Conservation (phyloP, 2,797 vertebrate genomes). For the Typhlichthys subterraneus region DNA sequence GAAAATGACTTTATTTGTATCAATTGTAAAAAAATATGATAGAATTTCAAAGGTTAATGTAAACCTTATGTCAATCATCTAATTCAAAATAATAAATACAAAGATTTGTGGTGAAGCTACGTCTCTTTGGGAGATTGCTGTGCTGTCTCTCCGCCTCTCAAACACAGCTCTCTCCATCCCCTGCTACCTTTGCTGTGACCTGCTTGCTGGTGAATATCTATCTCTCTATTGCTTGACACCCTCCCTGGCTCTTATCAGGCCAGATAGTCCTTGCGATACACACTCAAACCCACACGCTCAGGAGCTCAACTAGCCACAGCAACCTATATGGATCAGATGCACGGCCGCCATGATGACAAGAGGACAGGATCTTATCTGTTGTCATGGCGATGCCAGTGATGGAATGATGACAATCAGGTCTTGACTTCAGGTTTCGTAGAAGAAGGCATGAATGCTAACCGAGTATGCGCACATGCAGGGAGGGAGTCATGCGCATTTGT, state of each 20-base stretch:
- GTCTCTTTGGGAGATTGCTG: constrained; percentile 8
- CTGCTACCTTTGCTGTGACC: constrained; percentile 32
- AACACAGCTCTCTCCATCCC: constrained; percentile 20
- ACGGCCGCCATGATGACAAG: constrained; percentile 60
- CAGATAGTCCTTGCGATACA: constrained; percentile 66
- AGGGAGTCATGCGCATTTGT: constrained; percentile 13
- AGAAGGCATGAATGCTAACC: constrained; percentile 19
- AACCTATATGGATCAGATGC: constrained; percentile 59
- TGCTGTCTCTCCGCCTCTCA: constrained; percentile 20
- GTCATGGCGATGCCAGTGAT: constrained; percentile 63
- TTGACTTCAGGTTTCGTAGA: constrained; percentile 34
- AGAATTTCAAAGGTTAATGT: no score
- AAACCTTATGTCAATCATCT: no score
- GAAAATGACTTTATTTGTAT: no score
- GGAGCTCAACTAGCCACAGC: constrained; percentile 58
- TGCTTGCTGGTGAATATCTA: constrained; percentile 38
- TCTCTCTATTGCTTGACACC: constrained; percentile 36
- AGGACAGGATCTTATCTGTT: constrained; percentile 72
- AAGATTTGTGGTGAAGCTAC: neutral
- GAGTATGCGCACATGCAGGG: constrained; percentile 1
- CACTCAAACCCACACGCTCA: constrained; percentile 52
- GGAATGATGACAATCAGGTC: constrained; percentile 71
- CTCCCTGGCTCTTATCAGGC: constrained; percentile 56
- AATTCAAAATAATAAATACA: no score
- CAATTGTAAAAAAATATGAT: no score